Percentiles rank a stretch among this genome's conserved stretches.
Conservation (phyloP, 2,797 vertebrate genomes). For the Brachyrhaphis roseni region DNA sequence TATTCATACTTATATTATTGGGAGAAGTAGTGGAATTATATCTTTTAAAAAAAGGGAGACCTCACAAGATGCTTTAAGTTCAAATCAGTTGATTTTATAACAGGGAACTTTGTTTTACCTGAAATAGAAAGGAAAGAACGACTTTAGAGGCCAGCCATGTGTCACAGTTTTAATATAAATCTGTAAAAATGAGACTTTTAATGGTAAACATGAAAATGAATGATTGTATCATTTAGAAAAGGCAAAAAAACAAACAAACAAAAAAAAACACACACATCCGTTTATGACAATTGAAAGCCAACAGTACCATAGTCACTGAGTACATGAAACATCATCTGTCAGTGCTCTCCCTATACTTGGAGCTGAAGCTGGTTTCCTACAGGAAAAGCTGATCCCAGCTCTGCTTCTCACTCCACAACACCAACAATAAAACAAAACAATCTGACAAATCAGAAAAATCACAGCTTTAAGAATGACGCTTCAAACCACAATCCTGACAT, state of each 20-base stretch:
- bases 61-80: not conserved
- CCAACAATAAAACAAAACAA: conserved; percentile 45
- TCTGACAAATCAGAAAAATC: conserved; percentile 47
- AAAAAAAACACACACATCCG: conserved; percentile 72
- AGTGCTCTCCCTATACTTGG: conserved; percentile 60
- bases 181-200: conserved; percentile 81
- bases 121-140: not conserved
- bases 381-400: conserved; percentile 60
- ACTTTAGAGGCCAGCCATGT: conserved; percentile 16
- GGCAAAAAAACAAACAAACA: conserved; percentile 26
- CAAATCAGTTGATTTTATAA: not conserved
- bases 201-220: conserved; percentile 75
- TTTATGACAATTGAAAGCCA: conserved; percentile 62
- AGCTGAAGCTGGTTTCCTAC: conserved; percentile 43
- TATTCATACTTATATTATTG: not conserved
- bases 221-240: conserved; percentile 77
- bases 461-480: conserved; percentile 85
- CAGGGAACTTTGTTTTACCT: not conserved
- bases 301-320: conserved; percentile 64
- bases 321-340: conserved; percentile 59
- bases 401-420: conserved; percentile 66
- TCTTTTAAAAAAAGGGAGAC: not conserved
- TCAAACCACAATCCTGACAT: conserved; percentile 85
- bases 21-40: not conserved
- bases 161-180: conserved; percentile 74